Evolutionary conservation across 2,113 vertebrate genomes (phyloP), one percentile per base, ranked within the genome.

Genomic region (Paedocypris sp.): DNA sequence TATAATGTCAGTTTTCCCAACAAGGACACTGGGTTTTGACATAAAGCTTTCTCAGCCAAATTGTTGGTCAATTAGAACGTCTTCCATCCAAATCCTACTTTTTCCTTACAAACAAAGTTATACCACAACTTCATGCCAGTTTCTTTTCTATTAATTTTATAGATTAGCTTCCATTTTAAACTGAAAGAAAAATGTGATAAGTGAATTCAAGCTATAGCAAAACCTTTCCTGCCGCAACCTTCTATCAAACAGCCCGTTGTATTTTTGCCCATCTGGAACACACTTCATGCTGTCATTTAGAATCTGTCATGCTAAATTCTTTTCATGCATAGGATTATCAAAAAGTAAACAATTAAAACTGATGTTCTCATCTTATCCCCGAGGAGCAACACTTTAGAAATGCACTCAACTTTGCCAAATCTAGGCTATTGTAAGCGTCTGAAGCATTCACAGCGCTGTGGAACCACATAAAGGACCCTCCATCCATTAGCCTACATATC

Each of bases 1-100:
- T n/a, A n/a, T n/a, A n/a, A n/a, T n/a, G n/a, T n/a, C n/a, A n/a
- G n/a, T n/a, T n/a, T 48, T 39, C 31, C 23, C 28, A n/a, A 26
- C 9, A 19, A 23, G 8, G 31, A 38, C 19, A 18, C 31, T 46
- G 15, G 7, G 31, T 18, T 33, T 2, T 29, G 15, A 49, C 65
- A 68, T 72, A 56, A 61, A 69, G 67, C 73, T 73, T 67, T 68
- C 76, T 80, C 66, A 68, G 58, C 64, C 57, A 51, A 60, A 62
- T 66, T 62, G 61, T 68, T 60, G 59, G 29, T 72, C 71, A 73
- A 66, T 67, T 64, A 66, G 73, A 75, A 67, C 58, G 47, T 74
- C 50, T 72, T 38, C 3, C 63, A 72, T 71, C 69, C 68, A 53
- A 29, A 62, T 71, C 59, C 46, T n/a, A n/a, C n/a, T n/a, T n/a